Evolutionary conservation across 2,113 vertebrate genomes (phyloP).

Genomic region (Malaclemys terrapin): DNA sequence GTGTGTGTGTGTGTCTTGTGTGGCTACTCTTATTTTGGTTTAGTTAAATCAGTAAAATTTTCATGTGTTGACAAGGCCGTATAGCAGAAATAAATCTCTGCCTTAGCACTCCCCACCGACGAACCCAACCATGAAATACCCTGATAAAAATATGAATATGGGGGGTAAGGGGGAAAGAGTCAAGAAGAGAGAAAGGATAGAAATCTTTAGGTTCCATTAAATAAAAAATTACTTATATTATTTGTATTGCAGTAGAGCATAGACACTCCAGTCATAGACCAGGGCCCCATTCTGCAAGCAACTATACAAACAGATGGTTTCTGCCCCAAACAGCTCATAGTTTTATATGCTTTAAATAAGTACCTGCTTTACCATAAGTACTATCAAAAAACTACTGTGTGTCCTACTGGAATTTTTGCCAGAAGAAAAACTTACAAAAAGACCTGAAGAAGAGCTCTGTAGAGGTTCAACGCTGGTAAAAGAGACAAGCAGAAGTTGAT

Average conservation of each 20-base stretch:
- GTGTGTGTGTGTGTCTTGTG: neutral
- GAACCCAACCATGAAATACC: neutral
- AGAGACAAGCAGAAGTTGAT: no score
- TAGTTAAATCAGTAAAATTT: neutral
- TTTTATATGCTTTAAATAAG: neutral
- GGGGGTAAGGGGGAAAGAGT: neutral
- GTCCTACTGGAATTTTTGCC: neutral
- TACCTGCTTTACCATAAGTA: neutral
- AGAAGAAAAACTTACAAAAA: conserved; percentile 19
- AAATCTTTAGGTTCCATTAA: neutral
- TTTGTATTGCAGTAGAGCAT: no score
- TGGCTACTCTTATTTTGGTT: neutral
- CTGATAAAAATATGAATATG: neutral
- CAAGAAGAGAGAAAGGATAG: neutral
- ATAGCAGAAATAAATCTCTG: neutral
- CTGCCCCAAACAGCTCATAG: no score
- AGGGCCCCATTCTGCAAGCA: neutral
- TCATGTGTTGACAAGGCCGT: neutral
- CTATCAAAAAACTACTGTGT: neutral
- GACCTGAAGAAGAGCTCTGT: neutral
- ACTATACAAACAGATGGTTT: neutral
- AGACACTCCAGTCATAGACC: no score
- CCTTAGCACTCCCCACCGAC: neutral
- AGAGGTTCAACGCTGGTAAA: no score
- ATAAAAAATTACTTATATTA: neutral